Conservation (phyloP, 2,113 vertebrate species). For the Isurus oxyrinchus region DNA sequence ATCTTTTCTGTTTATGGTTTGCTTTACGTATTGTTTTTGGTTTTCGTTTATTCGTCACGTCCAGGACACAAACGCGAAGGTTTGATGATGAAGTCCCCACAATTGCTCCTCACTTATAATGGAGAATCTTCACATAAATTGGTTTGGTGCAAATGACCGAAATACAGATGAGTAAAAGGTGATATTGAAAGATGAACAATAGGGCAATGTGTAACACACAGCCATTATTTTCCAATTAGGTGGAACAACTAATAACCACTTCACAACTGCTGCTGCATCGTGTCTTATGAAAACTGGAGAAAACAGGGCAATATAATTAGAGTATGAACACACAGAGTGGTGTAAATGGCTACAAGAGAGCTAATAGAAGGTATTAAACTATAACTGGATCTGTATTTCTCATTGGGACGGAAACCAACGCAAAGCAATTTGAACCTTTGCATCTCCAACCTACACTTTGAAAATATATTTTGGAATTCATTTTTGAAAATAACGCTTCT, state of each 20-base stretch:
- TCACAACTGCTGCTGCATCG: conserved; percentile 9
- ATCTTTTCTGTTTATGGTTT: conserved; percentile 29
- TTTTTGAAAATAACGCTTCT: neutral
- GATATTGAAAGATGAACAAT: neutral
- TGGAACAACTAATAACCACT: neutral
- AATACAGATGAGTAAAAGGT: neutral
- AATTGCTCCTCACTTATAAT: neutral
- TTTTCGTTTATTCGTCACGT: neutral
- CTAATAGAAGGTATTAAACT: neutral
- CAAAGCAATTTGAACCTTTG: neutral
- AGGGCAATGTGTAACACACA: neutral
- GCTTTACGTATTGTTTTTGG: neutral
- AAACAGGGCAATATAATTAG: conserved; percentile 20
- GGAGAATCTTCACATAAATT: neutral
- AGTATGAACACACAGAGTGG: neutral
- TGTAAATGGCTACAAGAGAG: neutral
- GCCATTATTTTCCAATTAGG: conserved; percentile 27
- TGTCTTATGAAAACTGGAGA: neutral
- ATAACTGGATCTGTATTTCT: neutral
- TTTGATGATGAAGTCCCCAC: neutral
- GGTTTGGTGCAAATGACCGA: neutral
- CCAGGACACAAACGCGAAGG: neutral
- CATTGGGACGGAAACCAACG: neutral
- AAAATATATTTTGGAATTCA: neutral
- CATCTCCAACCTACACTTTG: neutral